A percentile compares a stretch with the other conserved stretches of the same genome.
These are phyloP conservation scores for Agapornis roseicollis DNA, from an alignment of 2,113 vertebrate species.

Conservation along the genomic window DNA sequence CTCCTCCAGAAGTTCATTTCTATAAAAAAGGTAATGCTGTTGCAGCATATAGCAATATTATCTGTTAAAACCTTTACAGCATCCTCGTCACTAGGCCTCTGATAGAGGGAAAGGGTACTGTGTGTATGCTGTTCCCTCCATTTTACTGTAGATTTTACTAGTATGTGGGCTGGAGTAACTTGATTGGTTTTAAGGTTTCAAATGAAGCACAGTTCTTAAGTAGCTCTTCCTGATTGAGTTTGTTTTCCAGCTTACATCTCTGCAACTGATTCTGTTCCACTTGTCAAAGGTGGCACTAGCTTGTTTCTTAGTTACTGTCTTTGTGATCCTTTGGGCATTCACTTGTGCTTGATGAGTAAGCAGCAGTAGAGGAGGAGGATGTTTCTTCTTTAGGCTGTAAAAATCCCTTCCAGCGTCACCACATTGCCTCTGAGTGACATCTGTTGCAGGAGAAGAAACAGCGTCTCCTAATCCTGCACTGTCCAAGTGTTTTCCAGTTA, in stretches of 20 bases:
- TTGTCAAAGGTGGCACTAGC: neutral
- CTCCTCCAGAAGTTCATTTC: neutral
- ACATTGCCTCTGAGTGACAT: neutral
- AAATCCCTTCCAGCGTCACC: neutral
- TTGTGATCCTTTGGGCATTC: conserved; percentile 21
- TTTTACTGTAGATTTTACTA: neutral
- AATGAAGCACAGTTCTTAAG: neutral
- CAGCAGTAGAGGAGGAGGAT: conserved; percentile 1
- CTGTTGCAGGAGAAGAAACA: neutral
- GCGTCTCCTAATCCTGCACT: neutral
- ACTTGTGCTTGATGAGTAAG: conserved; percentile 3
- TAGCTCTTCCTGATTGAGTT: neutral
- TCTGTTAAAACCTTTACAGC: neutral
- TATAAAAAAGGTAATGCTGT: neutral
- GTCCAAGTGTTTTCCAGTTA: neutral
- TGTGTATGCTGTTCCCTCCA: neutral
- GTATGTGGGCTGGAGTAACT: neutral
- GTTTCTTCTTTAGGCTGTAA: neutral
- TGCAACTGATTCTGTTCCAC: neutral
- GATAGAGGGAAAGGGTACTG: neutral
- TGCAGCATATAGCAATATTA: neutral
- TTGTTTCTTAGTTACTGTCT: conserved; percentile 48
- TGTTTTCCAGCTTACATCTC: neutral
- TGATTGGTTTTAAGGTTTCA: neutral
- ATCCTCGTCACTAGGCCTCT: neutral